Percentiles rank a stretch among this genome's conserved stretches.
Evolutionary conservation across 2,113 vertebrate species (phyloP).

Genomic region (Pseudonaja textilis): DNA sequence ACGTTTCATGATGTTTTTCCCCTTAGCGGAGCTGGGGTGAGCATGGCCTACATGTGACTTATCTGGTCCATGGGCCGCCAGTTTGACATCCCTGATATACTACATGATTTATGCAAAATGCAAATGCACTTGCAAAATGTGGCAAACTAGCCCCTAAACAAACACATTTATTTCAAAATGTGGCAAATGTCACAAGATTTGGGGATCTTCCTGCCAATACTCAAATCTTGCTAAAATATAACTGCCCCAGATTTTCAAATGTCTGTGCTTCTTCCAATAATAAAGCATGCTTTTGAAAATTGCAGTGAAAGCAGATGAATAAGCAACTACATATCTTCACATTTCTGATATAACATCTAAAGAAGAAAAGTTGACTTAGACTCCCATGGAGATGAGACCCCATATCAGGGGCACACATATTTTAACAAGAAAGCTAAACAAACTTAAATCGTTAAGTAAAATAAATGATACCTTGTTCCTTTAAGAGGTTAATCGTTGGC

Average conservation of each 20-base stretch:
- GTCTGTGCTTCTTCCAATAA: neutral
- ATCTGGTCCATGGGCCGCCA: no score
- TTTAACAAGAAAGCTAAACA: neutral
- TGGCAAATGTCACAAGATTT: neutral
- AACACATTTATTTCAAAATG: neutral
- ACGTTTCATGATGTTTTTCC: no score
- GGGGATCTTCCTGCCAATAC: neutral
- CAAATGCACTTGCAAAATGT: neutral
- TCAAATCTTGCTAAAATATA: neutral
- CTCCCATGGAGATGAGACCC: neutral
- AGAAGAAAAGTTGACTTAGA: neutral
- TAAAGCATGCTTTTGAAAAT: neutral
- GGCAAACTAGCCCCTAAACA: neutral
- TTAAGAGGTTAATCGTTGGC: conserved; percentile 90
- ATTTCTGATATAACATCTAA: neutral
- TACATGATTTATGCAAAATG: neutral
- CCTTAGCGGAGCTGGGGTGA: no score
- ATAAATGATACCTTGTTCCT: conserved; percentile 82
- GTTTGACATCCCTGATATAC: neutral
- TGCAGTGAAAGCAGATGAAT: neutral
- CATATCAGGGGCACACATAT: neutral
- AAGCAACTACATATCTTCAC: neutral
- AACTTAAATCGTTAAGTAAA: neutral
- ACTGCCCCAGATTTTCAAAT: neutral
- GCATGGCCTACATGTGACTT: no score